Percentiles rank a stretch among this genome's conserved stretches.
Evolutionary conservation across 2,113 vertebrate genomes (phyloP).

Genomic region (Nicator chloris): DNA sequence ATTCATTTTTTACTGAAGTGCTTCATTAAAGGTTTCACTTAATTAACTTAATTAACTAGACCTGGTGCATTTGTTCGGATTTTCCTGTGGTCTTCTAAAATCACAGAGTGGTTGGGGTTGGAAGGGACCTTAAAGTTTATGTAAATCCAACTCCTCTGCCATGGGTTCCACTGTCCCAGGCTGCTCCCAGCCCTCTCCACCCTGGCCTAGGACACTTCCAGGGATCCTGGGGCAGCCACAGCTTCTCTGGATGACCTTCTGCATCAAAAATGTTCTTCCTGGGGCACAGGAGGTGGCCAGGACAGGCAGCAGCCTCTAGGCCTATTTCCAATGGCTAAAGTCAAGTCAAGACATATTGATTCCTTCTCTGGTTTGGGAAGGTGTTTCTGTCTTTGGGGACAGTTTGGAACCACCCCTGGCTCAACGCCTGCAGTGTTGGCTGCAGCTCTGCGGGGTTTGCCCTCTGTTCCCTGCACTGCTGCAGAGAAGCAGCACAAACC

Average conservation of each 20-base stretch:
- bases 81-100: not conserved
- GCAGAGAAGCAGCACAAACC: not conserved
- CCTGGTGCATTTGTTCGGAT: not conserved
- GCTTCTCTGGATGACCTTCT: not conserved
- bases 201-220: not conserved
- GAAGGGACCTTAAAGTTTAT: not conserved
- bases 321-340: not conserved
- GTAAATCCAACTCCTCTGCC: not conserved
- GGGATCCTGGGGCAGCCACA: not conserved
- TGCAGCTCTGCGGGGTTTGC: not conserved
- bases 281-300: not conserved
- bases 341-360: not conserved
- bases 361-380: not conserved
- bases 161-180: not conserved
- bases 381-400: not conserved
- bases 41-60: not conserved
- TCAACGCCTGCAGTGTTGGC: not conserved
- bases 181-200: not conserved
- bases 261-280: not conserved
- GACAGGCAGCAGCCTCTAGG: not conserved
- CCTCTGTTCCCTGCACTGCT: not conserved
- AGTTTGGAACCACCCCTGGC: not conserved
- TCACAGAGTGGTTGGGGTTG: not conserved
- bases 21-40: not conserved
- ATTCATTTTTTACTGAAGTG: not conserved